Evolutionary conservation across 1,140 invertebrate species (phyloP), one percentile per base, ranked within the genome.

Genomic region (Branchinecta lynchi): DNA sequence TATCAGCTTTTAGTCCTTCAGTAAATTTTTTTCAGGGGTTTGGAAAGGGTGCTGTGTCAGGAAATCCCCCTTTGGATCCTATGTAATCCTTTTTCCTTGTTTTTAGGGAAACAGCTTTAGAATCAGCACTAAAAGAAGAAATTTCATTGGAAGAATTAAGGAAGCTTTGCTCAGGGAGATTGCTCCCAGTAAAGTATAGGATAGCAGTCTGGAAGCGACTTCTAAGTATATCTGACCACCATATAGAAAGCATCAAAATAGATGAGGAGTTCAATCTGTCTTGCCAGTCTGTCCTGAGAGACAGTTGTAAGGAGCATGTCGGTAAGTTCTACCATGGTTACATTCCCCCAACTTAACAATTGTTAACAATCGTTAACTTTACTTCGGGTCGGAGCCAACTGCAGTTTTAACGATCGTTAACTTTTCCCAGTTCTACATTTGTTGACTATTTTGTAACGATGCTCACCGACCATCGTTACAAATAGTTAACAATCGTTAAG

Each of bases 231-330:
- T 60, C 51, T 3, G 17, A 60, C 17, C 6, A 60, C 12, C 51
- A 60, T 60, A 15, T 60, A 20, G 51, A 60, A 60, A 60, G 51
- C 17, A 12, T 60, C 12, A 60, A 20, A 60, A 15, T 60, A 60
- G 51, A 60, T 60, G 51, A 60, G 17, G 51, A 60, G 51, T 60
- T 60, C 51, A 60, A 60, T 20, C 17, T 60, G 51, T 20, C 51
- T 15, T 12, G 17, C 17, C 51, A 60, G 51, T 12, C 12, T 15
- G 51, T 20, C 12, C 51, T 60, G 51, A 60, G 51, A 20, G 51
- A 60, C 17, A 60, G 17, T 20, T 60, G 51, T 60, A 60, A 60
- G 17, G 51, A 60, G 6, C 17, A 60, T 60, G 12, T 60, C 3
- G 51, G 51, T 60, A 20, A 60, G 51, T 60, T 20, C 32, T 32